phyloP scores from a whole-genome alignment of 2,888 invertebrate genomes.

The Pseudococcus jackbeardsleyi region DNA sequence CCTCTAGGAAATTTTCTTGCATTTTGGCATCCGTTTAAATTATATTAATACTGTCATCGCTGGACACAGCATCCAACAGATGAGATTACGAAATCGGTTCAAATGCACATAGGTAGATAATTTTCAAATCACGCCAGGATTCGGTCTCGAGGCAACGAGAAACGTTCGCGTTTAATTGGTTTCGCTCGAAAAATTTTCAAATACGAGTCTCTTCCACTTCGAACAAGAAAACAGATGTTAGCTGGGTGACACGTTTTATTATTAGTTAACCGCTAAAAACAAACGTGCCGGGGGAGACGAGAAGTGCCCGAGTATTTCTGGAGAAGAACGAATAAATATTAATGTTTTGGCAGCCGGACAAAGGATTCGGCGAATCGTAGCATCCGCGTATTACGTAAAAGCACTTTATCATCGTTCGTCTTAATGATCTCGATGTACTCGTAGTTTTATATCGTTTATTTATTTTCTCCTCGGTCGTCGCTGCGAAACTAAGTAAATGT shows the following conservation, averaged over 20 bases:
- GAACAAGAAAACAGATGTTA: constrained; percentile 15
- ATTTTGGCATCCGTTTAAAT: neutral
- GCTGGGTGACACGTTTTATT: constrained; percentile 19
- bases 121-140: neutral
- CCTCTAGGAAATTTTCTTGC: neutral
- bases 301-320: constrained; percentile 38
- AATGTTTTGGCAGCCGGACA: constrained; percentile 59
- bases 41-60: constrained; percentile 16
- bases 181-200: constrained; percentile 1
- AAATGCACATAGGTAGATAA: neutral
- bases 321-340: constrained; percentile 61
- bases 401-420: constrained; percentile 50
- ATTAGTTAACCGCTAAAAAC: constrained; percentile 8
- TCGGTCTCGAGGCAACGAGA: neutral
- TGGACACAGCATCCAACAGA: neutral
- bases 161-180: neutral
- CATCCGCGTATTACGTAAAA: constrained; percentile 61
- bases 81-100: constrained; percentile 11
- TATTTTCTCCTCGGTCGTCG: neutral
- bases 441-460: constrained; percentile 44
- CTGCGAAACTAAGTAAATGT: no score
- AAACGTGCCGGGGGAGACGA: neutral
- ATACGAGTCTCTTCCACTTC: neutral
- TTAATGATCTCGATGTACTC: constrained; percentile 34
- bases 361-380: constrained; percentile 57